Percentiles rank a stretch among this genome's conserved stretches.
These are phyloP conservation scores for Agrilus biguttatus DNA, from an alignment of 2,888 invertebrate genomes.

Conservation along the genomic window DNA sequence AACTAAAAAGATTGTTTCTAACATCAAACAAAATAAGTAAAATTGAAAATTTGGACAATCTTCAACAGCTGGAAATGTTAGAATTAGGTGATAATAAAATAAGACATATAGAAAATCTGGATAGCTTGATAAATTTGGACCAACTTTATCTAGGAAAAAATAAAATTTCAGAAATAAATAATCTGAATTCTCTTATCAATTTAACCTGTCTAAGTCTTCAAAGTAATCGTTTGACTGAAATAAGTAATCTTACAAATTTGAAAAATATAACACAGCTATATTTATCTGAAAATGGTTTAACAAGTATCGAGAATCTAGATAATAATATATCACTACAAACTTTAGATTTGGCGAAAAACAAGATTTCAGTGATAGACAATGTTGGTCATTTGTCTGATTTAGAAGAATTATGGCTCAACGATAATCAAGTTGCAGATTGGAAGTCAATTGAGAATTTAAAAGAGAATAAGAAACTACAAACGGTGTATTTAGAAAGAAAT, in stretches of 20 bases:
- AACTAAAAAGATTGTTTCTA: constrained; percentile 71
- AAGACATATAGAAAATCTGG: constrained; percentile 77
- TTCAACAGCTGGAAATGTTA: constrained; percentile 65
- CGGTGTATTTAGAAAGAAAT: constrained; percentile 90
- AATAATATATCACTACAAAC: constrained; percentile 61
- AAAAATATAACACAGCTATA: constrained; percentile 64
- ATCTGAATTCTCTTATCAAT: constrained; percentile 55
- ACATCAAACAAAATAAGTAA: constrained; percentile 79
- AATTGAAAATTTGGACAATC: constrained; percentile 75
- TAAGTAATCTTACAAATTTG: constrained; percentile 73
- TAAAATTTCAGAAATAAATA: constrained; percentile 78
- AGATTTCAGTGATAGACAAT: constrained; percentile 65
- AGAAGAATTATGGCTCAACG: constrained; percentile 93
- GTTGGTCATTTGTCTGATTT: constrained; percentile 60
- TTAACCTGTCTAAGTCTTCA: constrained; percentile 77
- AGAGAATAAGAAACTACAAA: constrained; percentile 50
- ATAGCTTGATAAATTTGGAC: constrained; percentile 56
- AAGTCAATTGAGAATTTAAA: constrained; percentile 60
- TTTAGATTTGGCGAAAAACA: constrained; percentile 81
- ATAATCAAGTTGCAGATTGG: constrained; percentile 82
- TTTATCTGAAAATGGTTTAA: constrained; percentile 91
- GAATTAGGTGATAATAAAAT: constrained; percentile 94
- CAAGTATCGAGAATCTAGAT: constrained; percentile 67
- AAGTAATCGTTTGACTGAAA: constrained; percentile 77
- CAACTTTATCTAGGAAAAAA: constrained; percentile 87